Evolutionary conservation across 1,140 invertebrate genomes (phyloP), one percentile per base, ranked within the genome.

Genomic region (Lethrus apterus): DNA sequence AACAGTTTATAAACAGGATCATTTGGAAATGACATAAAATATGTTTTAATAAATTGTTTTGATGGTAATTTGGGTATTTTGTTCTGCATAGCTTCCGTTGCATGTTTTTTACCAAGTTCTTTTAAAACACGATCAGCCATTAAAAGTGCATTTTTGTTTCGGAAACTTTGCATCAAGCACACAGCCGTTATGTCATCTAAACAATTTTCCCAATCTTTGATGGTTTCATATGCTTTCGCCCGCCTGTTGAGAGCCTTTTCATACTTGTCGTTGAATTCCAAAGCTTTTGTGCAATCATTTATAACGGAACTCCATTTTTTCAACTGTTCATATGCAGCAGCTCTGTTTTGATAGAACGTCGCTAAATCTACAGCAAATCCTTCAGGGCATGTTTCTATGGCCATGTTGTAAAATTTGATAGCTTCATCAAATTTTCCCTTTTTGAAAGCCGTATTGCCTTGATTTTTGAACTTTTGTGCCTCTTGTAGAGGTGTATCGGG

Each of bases 281-380:
- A 70, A 3, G 93, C 92, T 67, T 77, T 78, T 2, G 81, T 79
- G 66, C 91, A 95, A 66, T 97, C 93, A 50, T 80, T 76, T 55
- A 91, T 83, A 0, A 95, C 91, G 50, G 82, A 73, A 45, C 79
- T 78, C 74, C 83, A 88, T 65, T 92, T 88, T 69, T 87, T 86
- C 70, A 93, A 72, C 64, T 93, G 88, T 69, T 96, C 93, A 71
- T 92, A 90, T 17, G 90, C 87, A 26, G 93, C 94, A 3, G 93
- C 94, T 62, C 92, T 79, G 63, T 98, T 98, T 67, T 97, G 93
- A 69, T 94, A 95, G 66, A 91, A 93, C 9, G 86, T 93, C 3
- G 93, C 81, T 31, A 96, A 66, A 52, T 89, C 86, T 2, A 77
- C 72, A 20, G 70, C 71, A 55, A 85, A 77, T 29, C 86, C 80